Evolutionary conservation across 1,140 invertebrate genomes (phyloP).

Genomic region (Drosophila pallidifrons): DNA sequence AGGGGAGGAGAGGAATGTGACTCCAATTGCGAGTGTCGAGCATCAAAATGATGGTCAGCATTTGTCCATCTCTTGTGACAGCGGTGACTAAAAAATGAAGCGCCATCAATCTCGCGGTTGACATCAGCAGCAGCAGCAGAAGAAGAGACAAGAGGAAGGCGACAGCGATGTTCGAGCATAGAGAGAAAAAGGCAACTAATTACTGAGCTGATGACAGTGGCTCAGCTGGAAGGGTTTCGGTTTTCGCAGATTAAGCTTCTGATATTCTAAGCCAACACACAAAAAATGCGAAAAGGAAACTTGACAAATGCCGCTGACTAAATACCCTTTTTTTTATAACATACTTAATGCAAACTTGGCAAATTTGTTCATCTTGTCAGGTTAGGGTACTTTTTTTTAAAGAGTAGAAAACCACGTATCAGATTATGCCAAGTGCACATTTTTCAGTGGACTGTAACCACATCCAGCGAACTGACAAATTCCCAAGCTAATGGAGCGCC

Average conservation of each 20-base stretch:
- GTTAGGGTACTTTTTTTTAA: not conserved
- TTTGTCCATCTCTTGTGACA: slow-evolving; percentile 66
- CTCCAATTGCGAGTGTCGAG: slow-evolving; percentile 5
- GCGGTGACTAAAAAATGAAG: slow-evolving; percentile 66
- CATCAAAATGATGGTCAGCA: slow-evolving; percentile 49
- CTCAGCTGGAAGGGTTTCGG: slow-evolving; percentile 33
- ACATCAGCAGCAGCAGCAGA: slow-evolving; percentile 51
- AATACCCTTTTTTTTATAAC: slow-evolving; percentile 6
- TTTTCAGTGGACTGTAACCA: slow-evolving; percentile 66
- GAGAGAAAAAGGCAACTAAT: slow-evolving; percentile 72
- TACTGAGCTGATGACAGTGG: slow-evolving; percentile 58
- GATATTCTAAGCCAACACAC: slow-evolving; percentile 26
- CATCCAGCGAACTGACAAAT: slow-evolving; percentile 31
- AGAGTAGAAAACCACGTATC: slow-evolving; percentile 37
- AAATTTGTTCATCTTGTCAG: not conserved
- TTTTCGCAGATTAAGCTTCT: slow-evolving; percentile 29
- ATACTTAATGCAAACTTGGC: not conserved
- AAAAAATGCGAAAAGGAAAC: not conserved
- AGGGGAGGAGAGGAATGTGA: slow-evolving; percentile 24
- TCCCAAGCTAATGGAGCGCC: slow-evolving; percentile 26
- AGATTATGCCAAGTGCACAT: slow-evolving; percentile 63
- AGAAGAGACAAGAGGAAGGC: not conserved
- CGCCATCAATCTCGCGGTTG: slow-evolving; percentile 71
- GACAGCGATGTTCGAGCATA: slow-evolving; percentile 5
- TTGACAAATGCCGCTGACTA: not conserved